Evolutionary conservation across 37 sponge, comb jelly and placozoan species (phyloP).

Genomic region (Ephydatia muelleri): DNA sequence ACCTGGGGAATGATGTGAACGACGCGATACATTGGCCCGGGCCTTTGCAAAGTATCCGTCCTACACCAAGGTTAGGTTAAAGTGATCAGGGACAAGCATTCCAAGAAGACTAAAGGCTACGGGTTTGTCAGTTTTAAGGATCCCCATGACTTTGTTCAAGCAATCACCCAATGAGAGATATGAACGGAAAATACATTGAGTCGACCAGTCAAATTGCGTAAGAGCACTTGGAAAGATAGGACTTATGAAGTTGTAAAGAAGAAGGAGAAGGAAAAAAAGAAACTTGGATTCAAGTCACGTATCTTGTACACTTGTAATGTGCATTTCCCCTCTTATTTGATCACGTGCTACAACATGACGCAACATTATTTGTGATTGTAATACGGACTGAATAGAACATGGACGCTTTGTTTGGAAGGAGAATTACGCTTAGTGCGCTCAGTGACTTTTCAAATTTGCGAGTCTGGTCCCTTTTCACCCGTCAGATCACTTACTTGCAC

Average conservation of each 20-base stretch:
- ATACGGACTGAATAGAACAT: constrained; percentile 6
- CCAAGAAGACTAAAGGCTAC: constrained; percentile 94
- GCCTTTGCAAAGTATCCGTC: constrained; percentile 88
- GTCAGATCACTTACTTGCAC: not conserved
- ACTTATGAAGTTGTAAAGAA: constrained; percentile 75
- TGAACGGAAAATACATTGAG: constrained; percentile 97
- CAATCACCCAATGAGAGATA: constrained; percentile 96
- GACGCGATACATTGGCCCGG: constrained; percentile 87
- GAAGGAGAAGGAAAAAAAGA: constrained; percentile 86
- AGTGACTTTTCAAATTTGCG: constrained; percentile 68
- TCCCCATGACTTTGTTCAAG: constrained; percentile 91
- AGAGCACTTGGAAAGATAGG: constrained; percentile 97
- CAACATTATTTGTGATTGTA: not conserved
- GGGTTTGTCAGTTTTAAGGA: constrained; percentile 97
- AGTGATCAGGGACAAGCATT: constrained; percentile 90
- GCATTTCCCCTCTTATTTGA: not conserved
- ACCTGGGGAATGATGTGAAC: constrained; percentile 95
- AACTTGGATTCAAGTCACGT: constrained; percentile 74
- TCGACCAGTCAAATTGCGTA: constrained; percentile 89
- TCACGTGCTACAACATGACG: not conserved
- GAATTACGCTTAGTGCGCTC: constrained; percentile 57
- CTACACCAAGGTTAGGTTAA: constrained; percentile 87
- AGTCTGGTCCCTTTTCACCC: not conserved
- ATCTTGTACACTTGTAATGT: not conserved
- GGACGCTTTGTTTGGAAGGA: constrained; percentile 54